Conservation (phyloP, 2,113 vertebrate genomes). For the Alaudala cheleensis region DNA sequence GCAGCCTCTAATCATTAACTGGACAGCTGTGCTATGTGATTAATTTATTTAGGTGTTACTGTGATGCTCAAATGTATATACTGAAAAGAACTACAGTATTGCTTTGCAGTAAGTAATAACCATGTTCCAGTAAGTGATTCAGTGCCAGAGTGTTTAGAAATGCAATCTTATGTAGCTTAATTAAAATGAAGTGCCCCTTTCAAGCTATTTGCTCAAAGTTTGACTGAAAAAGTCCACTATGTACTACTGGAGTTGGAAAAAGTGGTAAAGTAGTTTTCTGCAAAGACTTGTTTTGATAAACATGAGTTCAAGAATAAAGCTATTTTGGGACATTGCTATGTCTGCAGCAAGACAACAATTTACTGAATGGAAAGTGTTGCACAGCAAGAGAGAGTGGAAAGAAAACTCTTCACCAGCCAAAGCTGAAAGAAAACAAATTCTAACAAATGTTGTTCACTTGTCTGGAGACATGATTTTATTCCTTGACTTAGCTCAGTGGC, state of each 20-base stretch:
- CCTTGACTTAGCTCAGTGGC: neutral
- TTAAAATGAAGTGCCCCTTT: conserved; percentile 61
- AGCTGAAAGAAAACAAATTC: conserved; percentile 26
- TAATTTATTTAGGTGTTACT: conserved; percentile 69
- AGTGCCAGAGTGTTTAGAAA: conserved; percentile 55
- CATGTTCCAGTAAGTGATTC: conserved; percentile 57
- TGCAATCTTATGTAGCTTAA: conserved; percentile 60
- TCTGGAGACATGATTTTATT: conserved; percentile 44
- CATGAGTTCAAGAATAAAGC: conserved; percentile 39
- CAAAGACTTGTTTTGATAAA: conserved; percentile 69
- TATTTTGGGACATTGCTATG: conserved; percentile 47
- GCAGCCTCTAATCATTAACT: conserved; percentile 28
- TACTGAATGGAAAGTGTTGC: conserved; percentile 61
- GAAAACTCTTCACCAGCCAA: conserved; percentile 59
- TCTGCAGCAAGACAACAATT: conserved; percentile 57
- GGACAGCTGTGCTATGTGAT: conserved; percentile 53
- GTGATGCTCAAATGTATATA: conserved; percentile 52
- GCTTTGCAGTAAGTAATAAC: conserved; percentile 63
- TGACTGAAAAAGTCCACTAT: conserved; percentile 65
- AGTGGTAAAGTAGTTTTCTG: conserved; percentile 46
- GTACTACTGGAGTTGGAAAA: conserved; percentile 46
- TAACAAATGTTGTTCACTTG: conserved; percentile 41
- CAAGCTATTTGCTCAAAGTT: conserved; percentile 59
- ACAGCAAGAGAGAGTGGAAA: conserved; percentile 53
- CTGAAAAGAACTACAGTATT: conserved; percentile 63